phyloP scores from a whole-genome alignment of 2,888 invertebrate species.

The Synergus itoensis region DNA sequence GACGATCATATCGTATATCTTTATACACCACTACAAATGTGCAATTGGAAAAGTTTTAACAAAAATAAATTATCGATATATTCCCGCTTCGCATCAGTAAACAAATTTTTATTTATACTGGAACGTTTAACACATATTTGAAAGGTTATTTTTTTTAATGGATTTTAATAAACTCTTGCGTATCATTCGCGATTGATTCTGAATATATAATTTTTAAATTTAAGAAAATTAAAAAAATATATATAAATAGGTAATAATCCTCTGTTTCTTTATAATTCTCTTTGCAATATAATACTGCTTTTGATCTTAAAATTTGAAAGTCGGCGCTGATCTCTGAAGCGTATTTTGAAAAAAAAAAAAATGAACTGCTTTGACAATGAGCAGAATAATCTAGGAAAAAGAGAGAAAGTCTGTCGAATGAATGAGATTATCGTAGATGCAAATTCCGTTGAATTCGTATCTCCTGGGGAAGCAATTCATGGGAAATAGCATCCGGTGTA shows the following conservation, averaged over 20 bases:
- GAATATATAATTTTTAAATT: too few species aligned
- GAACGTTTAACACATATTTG: too few species aligned
- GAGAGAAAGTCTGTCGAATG: constrained; percentile 2
- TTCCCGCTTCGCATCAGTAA: too few species aligned
- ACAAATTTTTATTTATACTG: too few species aligned
- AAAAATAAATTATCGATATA: too few species aligned
- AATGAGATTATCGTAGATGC: constrained; percentile 7
- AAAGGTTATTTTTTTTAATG: too few species aligned
- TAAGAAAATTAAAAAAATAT: too few species aligned
- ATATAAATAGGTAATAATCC: neutral
- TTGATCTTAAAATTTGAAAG: neutral
- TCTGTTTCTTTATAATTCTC: neutral
- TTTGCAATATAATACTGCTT: neutral
- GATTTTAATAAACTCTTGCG: too few species aligned
- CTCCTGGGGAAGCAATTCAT: neutral
- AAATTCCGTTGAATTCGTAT: neutral
- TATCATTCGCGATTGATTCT: too few species aligned
- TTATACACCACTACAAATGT: too few species aligned
- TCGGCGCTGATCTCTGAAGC: neutral
- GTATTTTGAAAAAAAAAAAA: neutral
- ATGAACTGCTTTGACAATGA: neutral
- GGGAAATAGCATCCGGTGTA: constrained; percentile 1
- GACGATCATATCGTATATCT: too few species aligned
- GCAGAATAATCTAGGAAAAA: neutral
- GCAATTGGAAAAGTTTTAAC: too few species aligned